Evolutionary conservation across 2,888 invertebrate species (phyloP).

Genomic region (Podabrus alpinus): DNA sequence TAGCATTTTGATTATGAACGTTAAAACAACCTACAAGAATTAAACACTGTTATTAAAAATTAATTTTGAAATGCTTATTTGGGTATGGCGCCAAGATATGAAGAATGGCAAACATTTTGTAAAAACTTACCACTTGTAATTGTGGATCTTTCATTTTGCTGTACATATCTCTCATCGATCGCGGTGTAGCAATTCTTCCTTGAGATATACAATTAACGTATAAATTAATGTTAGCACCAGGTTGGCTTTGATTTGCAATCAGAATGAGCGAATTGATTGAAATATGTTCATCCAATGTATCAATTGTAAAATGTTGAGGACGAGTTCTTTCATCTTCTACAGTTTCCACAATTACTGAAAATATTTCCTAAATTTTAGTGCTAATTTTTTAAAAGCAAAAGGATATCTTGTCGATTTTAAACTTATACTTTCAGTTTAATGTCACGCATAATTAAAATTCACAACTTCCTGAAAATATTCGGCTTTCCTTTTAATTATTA

Average conservation of each 20-base stretch:
- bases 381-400: neutral
- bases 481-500: too few species aligned
- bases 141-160: conserved; percentile 59
- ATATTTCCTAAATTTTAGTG: neutral
- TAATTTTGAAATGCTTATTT: neutral
- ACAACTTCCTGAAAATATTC: too few species aligned
- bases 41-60: neutral
- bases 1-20: neutral
- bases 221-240: conserved; percentile 64
- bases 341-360: conserved; percentile 68
- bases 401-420: neutral
- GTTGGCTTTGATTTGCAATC: conserved; percentile 60
- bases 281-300: conserved; percentile 59
- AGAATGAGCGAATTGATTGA: conserved; percentile 63
- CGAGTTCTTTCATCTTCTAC: conserved; percentile 62
- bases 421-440: neutral
- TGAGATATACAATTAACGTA: conserved; percentile 68
- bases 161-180: conserved; percentile 63
- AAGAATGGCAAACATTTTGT: neutral
- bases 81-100: neutral
- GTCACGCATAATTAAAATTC: too few species aligned
- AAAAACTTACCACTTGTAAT: conserved; percentile 62
- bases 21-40: neutral
- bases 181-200: conserved; percentile 66
- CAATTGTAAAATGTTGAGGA: conserved; percentile 66